A percentile compares a stretch with the other conserved stretches of the same genome.
These are phyloP conservation scores for Empidonax traillii DNA, from an alignment of 2,113 vertebrate genomes.

Conservation along the genomic window DNA sequence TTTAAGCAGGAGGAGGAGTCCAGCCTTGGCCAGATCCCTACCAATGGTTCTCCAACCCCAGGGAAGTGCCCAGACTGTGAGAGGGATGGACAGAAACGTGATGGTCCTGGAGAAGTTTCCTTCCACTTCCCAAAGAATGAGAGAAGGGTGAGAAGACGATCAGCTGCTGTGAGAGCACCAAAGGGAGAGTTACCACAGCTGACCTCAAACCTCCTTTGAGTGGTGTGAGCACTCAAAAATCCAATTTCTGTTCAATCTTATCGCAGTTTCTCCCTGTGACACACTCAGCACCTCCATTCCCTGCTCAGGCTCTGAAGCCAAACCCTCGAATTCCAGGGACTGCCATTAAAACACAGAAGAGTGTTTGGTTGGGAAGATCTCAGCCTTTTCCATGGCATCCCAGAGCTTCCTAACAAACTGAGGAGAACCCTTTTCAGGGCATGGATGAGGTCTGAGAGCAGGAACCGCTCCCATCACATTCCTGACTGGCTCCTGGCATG, in stretches of 20 bases:
- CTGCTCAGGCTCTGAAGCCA: not conserved
- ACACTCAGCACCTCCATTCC: not conserved
- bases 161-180: not conserved
- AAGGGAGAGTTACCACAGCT: not conserved
- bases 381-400: not conserved
- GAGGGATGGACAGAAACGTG: accelerated
- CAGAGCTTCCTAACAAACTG: not conserved
- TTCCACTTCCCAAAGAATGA: not conserved
- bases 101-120: not conserved
- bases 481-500: not conserved
- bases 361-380: not conserved
- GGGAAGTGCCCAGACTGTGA: accelerated
- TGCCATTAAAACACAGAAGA: not conserved
- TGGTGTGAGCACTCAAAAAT: not conserved
- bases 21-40: not conserved
- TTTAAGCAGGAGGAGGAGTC: not conserved
- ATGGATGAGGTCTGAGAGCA: not conserved
- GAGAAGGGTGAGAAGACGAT: not conserved
- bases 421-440: not conserved
- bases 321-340: not conserved
- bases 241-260: too few species aligned
- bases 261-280: accelerated
- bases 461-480: not conserved
- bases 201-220: not conserved
- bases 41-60: not conserved